Evolutionary conservation across 92 coral and sea anemone species (phyloP).

Genomic region (Zoanthus sociatus): DNA sequence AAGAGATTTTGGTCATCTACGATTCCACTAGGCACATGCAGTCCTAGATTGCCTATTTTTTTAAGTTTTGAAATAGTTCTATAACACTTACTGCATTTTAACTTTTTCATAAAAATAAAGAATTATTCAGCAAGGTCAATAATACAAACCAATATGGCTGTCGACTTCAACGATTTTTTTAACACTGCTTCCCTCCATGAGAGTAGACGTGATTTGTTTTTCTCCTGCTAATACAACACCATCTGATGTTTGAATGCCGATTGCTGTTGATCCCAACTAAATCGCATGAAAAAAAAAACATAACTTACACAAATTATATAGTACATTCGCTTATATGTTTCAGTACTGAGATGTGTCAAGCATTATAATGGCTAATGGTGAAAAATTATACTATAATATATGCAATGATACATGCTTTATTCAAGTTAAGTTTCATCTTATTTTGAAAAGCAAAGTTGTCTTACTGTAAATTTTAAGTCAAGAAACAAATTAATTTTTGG

Average conservation of each 20-base stretch:
- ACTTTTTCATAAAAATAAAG: background rate
- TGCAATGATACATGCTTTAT: too few relatives aligned
- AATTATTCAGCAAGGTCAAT: background rate
- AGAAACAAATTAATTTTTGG: too few relatives aligned
- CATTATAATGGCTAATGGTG: too few relatives aligned
- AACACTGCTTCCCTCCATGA: slow-evolving; percentile 95
- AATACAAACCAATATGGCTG: slow-evolving; percentile 84
- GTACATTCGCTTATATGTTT: background rate
- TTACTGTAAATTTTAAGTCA: too few relatives aligned
- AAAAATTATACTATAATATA: too few relatives aligned
- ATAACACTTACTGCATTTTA: too few relatives aligned
- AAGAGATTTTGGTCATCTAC: too few relatives aligned
- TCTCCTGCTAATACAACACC: slow-evolving; percentile 98
- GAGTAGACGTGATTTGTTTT: slow-evolving; percentile 95
- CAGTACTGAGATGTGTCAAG: background rate
- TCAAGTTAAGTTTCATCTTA: too few relatives aligned
- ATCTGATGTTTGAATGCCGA: slow-evolving; percentile 97
- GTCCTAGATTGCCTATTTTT: too few relatives aligned
- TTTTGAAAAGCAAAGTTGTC: too few relatives aligned
- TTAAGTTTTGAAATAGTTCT: too few relatives aligned
- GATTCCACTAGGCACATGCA: too few relatives aligned
- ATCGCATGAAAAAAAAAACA: background rate
- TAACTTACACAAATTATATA: background rate
- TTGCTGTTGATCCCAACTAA: slow-evolving; percentile 99
- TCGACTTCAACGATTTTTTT: slow-evolving; percentile 99